Evolutionary conservation across 2,888 invertebrate species (phyloP).

Genomic region (Belgica antarctica): DNA sequence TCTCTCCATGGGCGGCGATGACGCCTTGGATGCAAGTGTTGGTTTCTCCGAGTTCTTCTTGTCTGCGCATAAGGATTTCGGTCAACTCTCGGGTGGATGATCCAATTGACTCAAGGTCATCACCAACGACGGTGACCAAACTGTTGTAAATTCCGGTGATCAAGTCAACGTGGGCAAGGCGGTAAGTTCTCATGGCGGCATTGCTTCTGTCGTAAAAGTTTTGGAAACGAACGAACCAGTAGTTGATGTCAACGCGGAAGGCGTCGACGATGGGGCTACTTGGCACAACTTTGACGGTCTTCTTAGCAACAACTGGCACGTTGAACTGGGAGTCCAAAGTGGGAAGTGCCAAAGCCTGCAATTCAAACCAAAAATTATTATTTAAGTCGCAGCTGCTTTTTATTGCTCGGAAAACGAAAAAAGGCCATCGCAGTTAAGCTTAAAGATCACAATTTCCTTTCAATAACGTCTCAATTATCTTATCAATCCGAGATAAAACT

Average conservation of each 20-base stretch:
- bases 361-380: too few relatives aligned
- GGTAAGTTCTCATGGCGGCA: neutral
- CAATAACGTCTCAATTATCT: neutral
- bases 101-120: conserved; percentile 14
- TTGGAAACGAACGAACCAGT: neutral
- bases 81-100: neutral
- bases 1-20: neutral
- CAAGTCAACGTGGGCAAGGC: conserved; percentile 12
- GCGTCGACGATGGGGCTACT: conserved; percentile 9
- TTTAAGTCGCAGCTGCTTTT: neutral
- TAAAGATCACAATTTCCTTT: neutral
- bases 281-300: neutral
- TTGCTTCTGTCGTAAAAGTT: conserved; percentile 1
- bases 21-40: conserved; percentile 22
- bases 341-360: conserved; percentile 17
- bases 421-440: neutral
- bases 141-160: neutral
- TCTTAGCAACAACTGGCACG: too few relatives aligned
- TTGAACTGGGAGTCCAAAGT: too few relatives aligned
- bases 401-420: neutral
- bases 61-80: neutral
- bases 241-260: conserved; percentile 9
- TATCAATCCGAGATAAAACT: neutral
- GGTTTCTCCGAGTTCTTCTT: neutral
- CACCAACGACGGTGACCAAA: conserved; percentile 29